Evolutionary conservation across 1,140 invertebrate genomes (phyloP).

Genomic region (Micrasema longulum): DNA sequence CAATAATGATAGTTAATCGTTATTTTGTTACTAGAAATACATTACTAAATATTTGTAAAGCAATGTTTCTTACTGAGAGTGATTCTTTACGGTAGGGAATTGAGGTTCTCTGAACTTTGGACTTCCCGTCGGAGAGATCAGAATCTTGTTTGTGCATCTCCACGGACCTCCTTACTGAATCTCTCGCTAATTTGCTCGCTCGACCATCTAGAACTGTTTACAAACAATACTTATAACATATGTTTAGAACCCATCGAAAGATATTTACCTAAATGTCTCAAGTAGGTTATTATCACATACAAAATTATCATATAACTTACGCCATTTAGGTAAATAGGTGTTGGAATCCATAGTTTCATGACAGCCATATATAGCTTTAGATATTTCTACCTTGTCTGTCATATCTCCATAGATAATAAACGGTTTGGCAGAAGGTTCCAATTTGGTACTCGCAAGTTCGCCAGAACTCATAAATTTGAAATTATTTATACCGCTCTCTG

Average conservation of each 20-base stretch:
- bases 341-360: neutral
- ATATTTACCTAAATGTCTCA: too few relatives aligned
- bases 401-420: conserved; percentile 36
- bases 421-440: neutral
- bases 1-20: too few relatives aligned
- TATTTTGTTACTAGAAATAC: too few relatives aligned
- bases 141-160: conserved; percentile 2
- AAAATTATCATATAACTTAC: conserved; percentile 1
- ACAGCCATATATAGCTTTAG: conserved; percentile 19
- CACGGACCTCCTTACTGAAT: neutral
- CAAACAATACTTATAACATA: too few relatives aligned
- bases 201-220: conserved; percentile 1
- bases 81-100: neutral
- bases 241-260: too few relatives aligned
- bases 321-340: conserved; percentile 18
- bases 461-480: too few relatives aligned
- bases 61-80: neutral
- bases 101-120: neutral
- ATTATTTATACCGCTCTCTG: too few relatives aligned
- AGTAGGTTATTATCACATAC: too few relatives aligned
- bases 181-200: neutral
- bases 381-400: conserved; percentile 7
- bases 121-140: neutral
- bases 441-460: neutral
- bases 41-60: too few relatives aligned